A percentile compares a stretch with the other conserved stretches of the same genome.
Conservation (phyloP, 2,888 invertebrate species). For the Melanostoma scalare region DNA sequence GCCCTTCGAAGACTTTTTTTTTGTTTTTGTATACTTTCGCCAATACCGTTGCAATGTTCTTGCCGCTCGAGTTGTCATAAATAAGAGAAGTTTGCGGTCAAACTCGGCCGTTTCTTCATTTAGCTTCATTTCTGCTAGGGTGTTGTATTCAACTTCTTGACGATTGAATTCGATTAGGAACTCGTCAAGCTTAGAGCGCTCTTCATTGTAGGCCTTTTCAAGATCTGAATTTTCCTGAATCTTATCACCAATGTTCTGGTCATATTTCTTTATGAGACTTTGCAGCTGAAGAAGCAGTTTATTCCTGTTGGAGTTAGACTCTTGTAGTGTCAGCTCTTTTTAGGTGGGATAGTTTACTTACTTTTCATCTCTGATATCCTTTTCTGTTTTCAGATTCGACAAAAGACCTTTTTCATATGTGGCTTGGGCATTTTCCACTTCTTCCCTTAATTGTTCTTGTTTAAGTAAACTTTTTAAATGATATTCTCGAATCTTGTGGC, state of each 20-base stretch:
- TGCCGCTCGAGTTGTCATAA: constrained; percentile 80
- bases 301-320: constrained; percentile 74
- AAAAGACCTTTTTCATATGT: constrained; percentile 73
- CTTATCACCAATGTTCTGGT: constrained; percentile 78
- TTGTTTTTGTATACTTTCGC: constrained; percentile 74
- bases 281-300: constrained; percentile 78
- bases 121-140: constrained; percentile 76
- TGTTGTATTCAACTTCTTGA: constrained; percentile 77
- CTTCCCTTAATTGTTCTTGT: constrained; percentile 75
- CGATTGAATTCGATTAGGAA: constrained; percentile 76
- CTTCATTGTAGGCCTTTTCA: constrained; percentile 73
- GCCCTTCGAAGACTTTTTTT: constrained; percentile 28
- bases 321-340: not conserved
- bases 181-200: constrained; percentile 74
- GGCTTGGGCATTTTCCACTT: constrained; percentile 72
- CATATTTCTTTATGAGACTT: constrained; percentile 78
- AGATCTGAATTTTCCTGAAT: constrained; percentile 76
- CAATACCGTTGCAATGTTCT: constrained; percentile 78
- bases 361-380: constrained; percentile 78
- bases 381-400: constrained; percentile 75
- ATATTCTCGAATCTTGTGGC: constrained; percentile 73
- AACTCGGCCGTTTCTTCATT: constrained; percentile 77
- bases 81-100: constrained; percentile 77
- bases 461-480: constrained; percentile 74
- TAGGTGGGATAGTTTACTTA: constrained; percentile 60